phyloP scores from a whole-genome alignment of 2,888 invertebrate species.

The Uropetala carovei region DNA sequence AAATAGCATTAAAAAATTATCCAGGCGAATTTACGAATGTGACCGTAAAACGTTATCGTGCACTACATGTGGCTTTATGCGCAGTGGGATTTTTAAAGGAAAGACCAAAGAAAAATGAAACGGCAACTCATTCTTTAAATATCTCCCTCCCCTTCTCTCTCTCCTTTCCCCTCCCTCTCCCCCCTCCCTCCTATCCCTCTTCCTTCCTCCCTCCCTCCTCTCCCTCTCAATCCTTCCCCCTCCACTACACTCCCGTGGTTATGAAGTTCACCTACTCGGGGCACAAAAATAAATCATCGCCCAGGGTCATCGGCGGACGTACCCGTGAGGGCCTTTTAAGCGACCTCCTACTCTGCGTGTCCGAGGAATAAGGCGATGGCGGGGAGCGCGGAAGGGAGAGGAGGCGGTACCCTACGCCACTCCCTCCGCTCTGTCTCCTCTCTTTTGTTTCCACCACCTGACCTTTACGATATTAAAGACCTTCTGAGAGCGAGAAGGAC shows the following conservation, averaged over 20 bases:
- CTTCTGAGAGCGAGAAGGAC: background rate
- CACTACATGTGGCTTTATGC: background rate
- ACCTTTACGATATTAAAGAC: slow-evolving; percentile 28
- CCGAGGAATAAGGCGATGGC: background rate
- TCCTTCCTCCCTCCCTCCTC: no score
- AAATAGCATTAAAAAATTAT: background rate
- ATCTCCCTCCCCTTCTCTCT: no score
- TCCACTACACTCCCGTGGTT: background rate
- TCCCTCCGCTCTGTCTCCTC: background rate
- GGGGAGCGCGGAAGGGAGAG: background rate
- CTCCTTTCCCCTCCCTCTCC: no score
- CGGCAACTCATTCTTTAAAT: no score
- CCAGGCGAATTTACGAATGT: background rate
- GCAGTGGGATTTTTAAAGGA: background rate
- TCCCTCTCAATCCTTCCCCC: no score
- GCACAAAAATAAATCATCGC: background rate
- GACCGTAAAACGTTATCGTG: background rate
- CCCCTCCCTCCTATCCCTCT: no score
- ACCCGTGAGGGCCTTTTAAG: background rate
- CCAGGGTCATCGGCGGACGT: background rate
- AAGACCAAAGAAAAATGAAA: no score
- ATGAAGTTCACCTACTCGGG: slow-evolving; percentile 16
- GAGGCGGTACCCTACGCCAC: background rate
- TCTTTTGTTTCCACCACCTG: slow-evolving; percentile 17
- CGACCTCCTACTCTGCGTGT: background rate